Percentiles rank a stretch among this genome's conserved stretches.
Evolutionary conservation across 1,140 invertebrate species (phyloP).

Genomic region (Aporrectodea caliginosa): DNA sequence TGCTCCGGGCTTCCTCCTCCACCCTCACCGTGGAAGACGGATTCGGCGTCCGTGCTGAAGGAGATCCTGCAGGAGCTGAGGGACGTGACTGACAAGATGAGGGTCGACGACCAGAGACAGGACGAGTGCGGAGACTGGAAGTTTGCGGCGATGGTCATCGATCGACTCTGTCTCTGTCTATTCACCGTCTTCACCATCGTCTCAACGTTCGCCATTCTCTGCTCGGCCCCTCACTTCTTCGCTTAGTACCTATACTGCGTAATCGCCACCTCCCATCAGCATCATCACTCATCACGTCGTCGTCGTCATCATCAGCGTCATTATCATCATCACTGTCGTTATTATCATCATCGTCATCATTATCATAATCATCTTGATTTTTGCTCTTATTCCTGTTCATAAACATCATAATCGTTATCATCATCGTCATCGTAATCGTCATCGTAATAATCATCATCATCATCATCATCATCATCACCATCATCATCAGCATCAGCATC

Average conservation of each 20-base stretch:
- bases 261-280: not conserved
- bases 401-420: not conserved
- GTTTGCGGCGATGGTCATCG: conserved; percentile 99
- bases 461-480: not conserved
- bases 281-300: no score
- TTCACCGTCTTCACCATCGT: conserved; percentile 97
- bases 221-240: conserved; percentile 44
- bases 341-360: not conserved
- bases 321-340: not conserved
- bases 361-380: not conserved
- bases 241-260: not conserved
- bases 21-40: not conserved
- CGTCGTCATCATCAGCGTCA: not conserved
- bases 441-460: not conserved
- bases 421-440: not conserved
- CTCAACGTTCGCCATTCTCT: conserved; percentile 91
- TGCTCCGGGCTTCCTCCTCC: no score
- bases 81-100: conserved; percentile 69
- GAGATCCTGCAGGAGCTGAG: conserved; percentile 92
- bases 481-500: not conserved
- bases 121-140: conserved; percentile 80
- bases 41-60: conserved; percentile 64
- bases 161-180: conserved; percentile 96
- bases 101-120: conserved; percentile 55
- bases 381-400: not conserved